Evolutionary conservation across 2,113 vertebrate species (phyloP), one percentile per base, ranked within the genome.

Genomic region (Chamaetylas fuelleborni): DNA sequence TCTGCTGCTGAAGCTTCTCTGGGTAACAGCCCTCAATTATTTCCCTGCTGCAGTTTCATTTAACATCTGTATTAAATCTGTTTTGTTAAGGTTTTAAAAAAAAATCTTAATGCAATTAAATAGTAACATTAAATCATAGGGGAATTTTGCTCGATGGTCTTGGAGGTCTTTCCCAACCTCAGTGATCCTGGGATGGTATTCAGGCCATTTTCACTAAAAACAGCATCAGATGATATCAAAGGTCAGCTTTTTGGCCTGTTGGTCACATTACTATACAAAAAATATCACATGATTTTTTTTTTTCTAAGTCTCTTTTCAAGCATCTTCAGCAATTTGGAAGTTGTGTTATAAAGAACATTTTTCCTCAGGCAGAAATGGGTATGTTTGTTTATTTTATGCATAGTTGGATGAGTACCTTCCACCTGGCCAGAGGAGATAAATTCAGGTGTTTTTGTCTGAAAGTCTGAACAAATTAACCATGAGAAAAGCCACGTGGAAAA

Each of bases 131-230:
- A 71, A 42, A 26, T n/a, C 45, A 13, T 5, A 3, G 17, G 24
- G 4, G 10, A 11, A 7, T 42, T 18, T 26, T 54, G 38, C 50
- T 42, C 3, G 1, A 1, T 22, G 45, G 1, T 5, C 10, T 19
- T 26, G 51, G 31, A 28, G 58, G 9, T 23, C 3, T 36, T 58
- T 10, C 60, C 51, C 36, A 51, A 0, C 19, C 60, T 34, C 38
- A 8, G 0, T 2, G 19, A 15, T 26, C 4, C 54, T 54, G 45
- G 29, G 29, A 3, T 13, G 25, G 1, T 9, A 2, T 31, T n/a
- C n/a, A 11, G 53, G 34, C 7, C 7, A 5, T 54, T 88, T 51
- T 31, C n/a, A 5, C 12, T 5, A 5, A 12, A 22, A 29, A 2
- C 4, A 5, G 13, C 1, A 29, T 19, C 67, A 40, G 47, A 1